Evolutionary conservation across 2,888 invertebrate species (phyloP).

Genomic region (Toxonevra muliebris): DNA sequence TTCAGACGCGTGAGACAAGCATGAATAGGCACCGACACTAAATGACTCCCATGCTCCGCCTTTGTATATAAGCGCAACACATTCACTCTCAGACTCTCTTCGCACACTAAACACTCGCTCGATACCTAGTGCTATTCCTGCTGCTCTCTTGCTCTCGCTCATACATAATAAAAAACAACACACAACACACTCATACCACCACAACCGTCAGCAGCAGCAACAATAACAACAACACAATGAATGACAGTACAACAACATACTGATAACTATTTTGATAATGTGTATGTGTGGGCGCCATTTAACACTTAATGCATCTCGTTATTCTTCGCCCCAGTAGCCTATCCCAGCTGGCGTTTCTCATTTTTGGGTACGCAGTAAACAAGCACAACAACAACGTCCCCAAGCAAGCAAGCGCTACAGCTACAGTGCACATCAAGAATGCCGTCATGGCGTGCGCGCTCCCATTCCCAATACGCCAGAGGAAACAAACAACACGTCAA

Average conservation of each 20-base stretch:
- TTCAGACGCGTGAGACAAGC: no score
- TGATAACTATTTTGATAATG: no score
- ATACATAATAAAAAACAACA: conserved; percentile 32
- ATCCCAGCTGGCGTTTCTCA: no score
- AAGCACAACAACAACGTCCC: conserved; percentile 15
- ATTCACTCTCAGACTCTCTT: background rate
- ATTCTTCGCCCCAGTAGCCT: conserved; percentile 35
- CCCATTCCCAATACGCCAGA: conserved; percentile 43
- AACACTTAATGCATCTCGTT: conserved; percentile 34
- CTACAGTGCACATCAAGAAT: conserved; percentile 17
- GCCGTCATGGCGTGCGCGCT: conserved; percentile 31
- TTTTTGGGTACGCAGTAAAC: conserved; percentile 18
- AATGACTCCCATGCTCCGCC: conserved; percentile 58
- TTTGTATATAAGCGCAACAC: conserved; percentile 34
- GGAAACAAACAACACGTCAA: background rate
- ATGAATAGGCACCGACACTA: conserved; percentile 16
- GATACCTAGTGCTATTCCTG: conserved; percentile 29
- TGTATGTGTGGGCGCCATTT: conserved; percentile 58
- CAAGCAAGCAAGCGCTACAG: background rate
- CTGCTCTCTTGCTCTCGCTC: conserved; percentile 38
- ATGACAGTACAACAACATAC: conserved; percentile 23
- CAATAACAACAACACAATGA: background rate
- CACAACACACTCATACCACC: conserved; percentile 11
- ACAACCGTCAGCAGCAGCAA: conserved; percentile 2
- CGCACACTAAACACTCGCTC: background rate